Evolutionary conservation across 1,140 invertebrate genomes (phyloP), one percentile per base, ranked within the genome.

Genomic region (Tetraneura akinire): DNA sequence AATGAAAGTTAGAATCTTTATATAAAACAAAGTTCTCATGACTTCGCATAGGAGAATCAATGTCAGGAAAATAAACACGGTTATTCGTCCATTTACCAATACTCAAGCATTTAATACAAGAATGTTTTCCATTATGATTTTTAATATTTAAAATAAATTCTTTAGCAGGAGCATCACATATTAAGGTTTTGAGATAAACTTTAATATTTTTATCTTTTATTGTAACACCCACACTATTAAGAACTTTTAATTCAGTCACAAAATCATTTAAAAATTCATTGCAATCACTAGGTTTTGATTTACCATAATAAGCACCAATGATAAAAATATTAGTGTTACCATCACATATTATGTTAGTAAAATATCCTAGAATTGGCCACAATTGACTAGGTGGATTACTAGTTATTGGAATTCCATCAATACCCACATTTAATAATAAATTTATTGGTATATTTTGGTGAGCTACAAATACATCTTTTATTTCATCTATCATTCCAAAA

Each of bases 361-460:
- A 80, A 9, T 53, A 80, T 16, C 60, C 29, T 14, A 64, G 60
- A 64, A 64, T 64, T 26, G 62, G 62, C 62, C 32, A 66, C 21
- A 66, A 66, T 11, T 66, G 62, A n/a, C 62, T 66, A 37, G 62
- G 62, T 3, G 29, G 18, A 21, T 66, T 66, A 37, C 26, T n/a
- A 32, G 18, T 66, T 37, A 64, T 8, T 23, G 60, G 26, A 32
- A 66, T 18, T 64, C 62, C 29, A 23, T 64, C 29, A 10, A 64
- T 66, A 4, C 32, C 32, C 8, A 37, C 32, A 37, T 37, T 37
- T 37, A 37, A 37, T 8, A 37, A 37, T 8, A 37, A 37, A 37
- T 37, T 37, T 37, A 8, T 4, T 37, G 32, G 32, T 37, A 37
- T 37, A 37, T 4, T 37, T 37, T 37, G 32, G 8, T 37, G 3